A percentile compares a stretch with the other conserved stretches of the same genome.
phyloP scores from a whole-genome alignment of 2,797 vertebrate genomes.

The Enteromius viviparus region DNA sequence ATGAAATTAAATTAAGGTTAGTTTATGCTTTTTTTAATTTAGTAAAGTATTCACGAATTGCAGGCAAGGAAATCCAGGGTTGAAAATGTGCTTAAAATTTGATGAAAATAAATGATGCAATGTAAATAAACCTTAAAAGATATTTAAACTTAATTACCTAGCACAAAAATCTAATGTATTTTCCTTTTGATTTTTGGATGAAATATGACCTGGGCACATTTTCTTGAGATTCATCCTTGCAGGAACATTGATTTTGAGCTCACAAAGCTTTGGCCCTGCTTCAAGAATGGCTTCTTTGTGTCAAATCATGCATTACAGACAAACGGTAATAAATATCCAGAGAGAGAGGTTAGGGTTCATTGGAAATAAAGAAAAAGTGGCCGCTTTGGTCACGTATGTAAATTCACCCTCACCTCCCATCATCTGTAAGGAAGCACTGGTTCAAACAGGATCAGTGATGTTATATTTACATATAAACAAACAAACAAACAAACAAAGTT shows the following conservation, averaged over 20 bases:
- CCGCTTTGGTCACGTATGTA: neutral
- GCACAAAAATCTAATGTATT: neutral
- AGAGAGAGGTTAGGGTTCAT: conserved; percentile 30
- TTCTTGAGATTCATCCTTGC: neutral
- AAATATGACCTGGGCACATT: conserved; percentile 6
- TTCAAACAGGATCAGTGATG: conserved; percentile 46
- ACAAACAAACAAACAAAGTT: neutral
- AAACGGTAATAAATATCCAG: conserved; percentile 45
- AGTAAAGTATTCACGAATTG: neutral
- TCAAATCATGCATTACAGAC: conserved; percentile 59
- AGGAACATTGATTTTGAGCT: conserved; percentile 42
- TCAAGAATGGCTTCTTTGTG: conserved; percentile 40
- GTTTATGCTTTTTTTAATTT: neutral
- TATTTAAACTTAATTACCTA: neutral
- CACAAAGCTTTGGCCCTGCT: conserved; percentile 38
- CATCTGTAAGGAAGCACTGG: conserved; percentile 53
- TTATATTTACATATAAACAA: conserved; percentile 58
- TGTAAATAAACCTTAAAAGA: neutral
- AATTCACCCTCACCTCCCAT: conserved; percentile 14
- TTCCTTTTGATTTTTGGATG: neutral
- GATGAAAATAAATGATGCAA: neutral
- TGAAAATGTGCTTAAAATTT: neutral
- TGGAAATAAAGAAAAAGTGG: conserved; percentile 31
- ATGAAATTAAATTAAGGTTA: neutral
- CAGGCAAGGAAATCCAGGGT: neutral